Evolutionary conservation across 2,888 invertebrate genomes (phyloP).

Genomic region (Pogonocherus hispidulus): DNA sequence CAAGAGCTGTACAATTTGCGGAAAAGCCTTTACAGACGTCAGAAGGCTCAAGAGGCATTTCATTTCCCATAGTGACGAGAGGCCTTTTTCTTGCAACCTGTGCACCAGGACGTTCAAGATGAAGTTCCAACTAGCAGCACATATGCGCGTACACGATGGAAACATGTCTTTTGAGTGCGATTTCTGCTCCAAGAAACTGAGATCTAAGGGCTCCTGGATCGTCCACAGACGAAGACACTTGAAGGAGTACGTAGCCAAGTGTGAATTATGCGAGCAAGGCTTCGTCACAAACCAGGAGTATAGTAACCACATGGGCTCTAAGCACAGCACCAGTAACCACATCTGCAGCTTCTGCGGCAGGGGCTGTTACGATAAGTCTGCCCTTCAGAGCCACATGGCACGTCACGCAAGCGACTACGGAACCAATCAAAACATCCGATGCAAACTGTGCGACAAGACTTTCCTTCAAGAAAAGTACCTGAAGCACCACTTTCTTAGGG

Average conservation of each 20-base stretch:
- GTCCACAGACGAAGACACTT: constrained; percentile 72
- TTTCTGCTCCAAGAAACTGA: constrained; percentile 72
- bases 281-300: constrained; percentile 61
- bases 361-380: constrained; percentile 51
- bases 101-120: constrained; percentile 51
- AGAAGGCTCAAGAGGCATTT: constrained; percentile 66
- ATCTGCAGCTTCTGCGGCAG: constrained; percentile 56
- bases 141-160: constrained; percentile 45
- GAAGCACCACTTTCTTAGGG: constrained; percentile 54
- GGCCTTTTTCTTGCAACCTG: constrained; percentile 62
- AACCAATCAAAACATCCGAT: constrained; percentile 60
- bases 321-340: constrained; percentile 51
- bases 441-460: constrained; percentile 58
- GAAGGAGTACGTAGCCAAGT: constrained; percentile 71
- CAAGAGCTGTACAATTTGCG: constrained; percentile 66
- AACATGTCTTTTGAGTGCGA: constrained; percentile 65
- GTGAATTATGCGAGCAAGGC: constrained; percentile 60
- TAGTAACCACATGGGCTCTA: constrained; percentile 54
- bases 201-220: constrained; percentile 61
- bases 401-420: constrained; percentile 49
- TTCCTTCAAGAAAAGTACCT: constrained; percentile 57
- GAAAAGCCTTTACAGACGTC: constrained; percentile 64
- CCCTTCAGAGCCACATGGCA: constrained; percentile 53
- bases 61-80: constrained; percentile 70
- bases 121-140: constrained; percentile 44